Percentiles rank a stretch among this genome's conserved stretches.
Conservation (phyloP, 2,113 vertebrate species). For the Petroica traversi region DNA sequence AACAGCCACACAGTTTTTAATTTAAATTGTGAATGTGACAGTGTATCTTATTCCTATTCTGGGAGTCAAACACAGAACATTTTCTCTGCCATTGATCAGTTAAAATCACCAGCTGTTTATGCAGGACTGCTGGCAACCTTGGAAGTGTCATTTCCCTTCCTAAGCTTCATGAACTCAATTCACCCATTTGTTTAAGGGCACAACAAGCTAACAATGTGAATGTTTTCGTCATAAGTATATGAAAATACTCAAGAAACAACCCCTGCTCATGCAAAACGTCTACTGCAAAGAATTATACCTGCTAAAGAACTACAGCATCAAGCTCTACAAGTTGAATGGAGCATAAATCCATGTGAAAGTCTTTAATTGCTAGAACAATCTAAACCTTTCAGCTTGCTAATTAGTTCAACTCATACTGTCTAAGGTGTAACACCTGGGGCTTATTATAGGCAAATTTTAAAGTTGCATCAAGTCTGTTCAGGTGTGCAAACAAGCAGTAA, state of each 20-base stretch:
- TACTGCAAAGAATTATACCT: background rate
- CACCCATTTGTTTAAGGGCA: slow-evolving; percentile 21
- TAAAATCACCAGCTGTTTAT: slow-evolving; percentile 32
- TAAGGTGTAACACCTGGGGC: background rate
- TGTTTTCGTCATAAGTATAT: background rate
- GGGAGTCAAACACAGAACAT: background rate
- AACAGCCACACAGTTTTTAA: background rate
- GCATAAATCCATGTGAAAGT: background rate
- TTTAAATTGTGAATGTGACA: background rate
- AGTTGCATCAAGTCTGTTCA: background rate
- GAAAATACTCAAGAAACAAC: background rate
- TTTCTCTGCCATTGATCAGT: background rate
- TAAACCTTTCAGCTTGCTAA: background rate
- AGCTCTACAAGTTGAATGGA: background rate
- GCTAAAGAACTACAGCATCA: background rate
- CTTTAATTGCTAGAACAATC: background rate
- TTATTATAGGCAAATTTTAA: background rate
- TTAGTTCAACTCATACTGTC: background rate
- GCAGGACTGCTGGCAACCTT: slow-evolving; percentile 12
- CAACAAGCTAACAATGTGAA: background rate
- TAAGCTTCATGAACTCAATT: background rate
- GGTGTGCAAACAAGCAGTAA: background rate
- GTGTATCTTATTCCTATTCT: background rate
- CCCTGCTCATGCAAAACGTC: background rate
- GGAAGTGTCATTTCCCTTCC: slow-evolving; percentile 7